A percentile compares a stretch with the other conserved stretches of the same genome.
These are phyloP conservation scores for Pithys albifrons DNA, from an alignment of 2,113 vertebrate species.

Conservation along the genomic window DNA sequence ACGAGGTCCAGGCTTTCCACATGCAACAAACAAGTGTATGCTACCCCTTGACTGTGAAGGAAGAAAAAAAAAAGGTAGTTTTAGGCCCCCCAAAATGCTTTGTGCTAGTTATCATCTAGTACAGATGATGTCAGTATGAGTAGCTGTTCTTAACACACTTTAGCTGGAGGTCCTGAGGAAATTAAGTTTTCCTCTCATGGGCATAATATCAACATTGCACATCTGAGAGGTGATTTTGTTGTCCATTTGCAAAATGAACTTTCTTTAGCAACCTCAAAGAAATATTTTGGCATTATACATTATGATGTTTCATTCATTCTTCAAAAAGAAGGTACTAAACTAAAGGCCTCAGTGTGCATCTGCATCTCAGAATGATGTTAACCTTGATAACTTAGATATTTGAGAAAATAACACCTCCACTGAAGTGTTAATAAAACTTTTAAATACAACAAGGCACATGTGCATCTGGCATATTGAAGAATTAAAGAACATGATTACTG, in stretches of 20 bases:
- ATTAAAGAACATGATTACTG: background rate
- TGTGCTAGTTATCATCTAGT: background rate
- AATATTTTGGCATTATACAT: background rate
- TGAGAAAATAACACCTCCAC: background rate
- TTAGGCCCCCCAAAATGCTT: background rate
- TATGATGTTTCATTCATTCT: background rate
- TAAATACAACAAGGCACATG: background rate
- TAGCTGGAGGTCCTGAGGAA: background rate
- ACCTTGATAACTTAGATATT: background rate
- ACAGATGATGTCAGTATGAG: background rate
- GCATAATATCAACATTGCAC: rapidly evolving
- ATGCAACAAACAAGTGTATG: background rate
- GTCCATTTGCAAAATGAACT: background rate
- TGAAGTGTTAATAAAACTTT: background rate
- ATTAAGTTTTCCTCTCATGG: background rate
- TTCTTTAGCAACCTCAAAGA: background rate
- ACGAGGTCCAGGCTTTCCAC: background rate
- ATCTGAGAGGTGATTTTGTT: background rate
- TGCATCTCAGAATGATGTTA: background rate
- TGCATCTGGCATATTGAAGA: background rate
- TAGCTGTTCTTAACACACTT: background rate
- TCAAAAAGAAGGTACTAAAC: background rate
- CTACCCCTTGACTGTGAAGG: background rate
- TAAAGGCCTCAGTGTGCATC: background rate
- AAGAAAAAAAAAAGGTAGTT: background rate